Evolutionary conservation across 2,113 vertebrate species (phyloP), one percentile per base, ranked within the genome.

Genomic region (Pseudolaguvia tuberculata): DNA sequence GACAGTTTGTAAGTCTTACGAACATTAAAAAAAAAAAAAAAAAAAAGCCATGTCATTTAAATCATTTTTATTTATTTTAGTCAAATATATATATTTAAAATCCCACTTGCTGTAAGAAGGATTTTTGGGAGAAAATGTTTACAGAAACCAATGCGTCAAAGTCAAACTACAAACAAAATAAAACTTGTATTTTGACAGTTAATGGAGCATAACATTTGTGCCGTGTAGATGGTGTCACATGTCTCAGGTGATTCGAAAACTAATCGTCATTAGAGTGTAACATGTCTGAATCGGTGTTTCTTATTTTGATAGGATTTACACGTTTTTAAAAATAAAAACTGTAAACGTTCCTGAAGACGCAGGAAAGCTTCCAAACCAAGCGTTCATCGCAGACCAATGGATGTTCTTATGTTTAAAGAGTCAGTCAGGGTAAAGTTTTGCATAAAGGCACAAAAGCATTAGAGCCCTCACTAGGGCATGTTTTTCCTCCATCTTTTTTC

Each of bases 381-480:
- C 59, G 39, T 72, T 72, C 67, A n/a, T 81, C 83, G 85, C 77
- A 86, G 67, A 82, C 81, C 72, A 42, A 83, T 75, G 78, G 74
- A 73, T 35, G 74, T 76, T 75, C 74, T 80, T 67, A 82, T 82
- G 82, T 81, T 80, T 66, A 29, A 84, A 81, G 82, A 82, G 80
- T 79, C 81, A 82, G 80, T 79, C 81, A 78, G 85, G 81, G 82
- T 83, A 78, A 79, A 70, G 57, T 87, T 88, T 88, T 85, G 86
- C 86, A 89, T 90, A 88, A 91, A 90, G 91, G 91, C 91, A 92
- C 91, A 88, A 87, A 86, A 89, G 89, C 89, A 85, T 88, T 82
- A 86, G 85, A 79, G 84, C 85, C 84, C 78, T 47, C 80, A 77
- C 81, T 63, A 79, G 83, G 86, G 85, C 82, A 70, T 67, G n/a